phyloP scores from a whole-genome alignment of 30 jellyfish, hydroid and myxozoan species.

The Turritopsis dohrnii region DNA sequence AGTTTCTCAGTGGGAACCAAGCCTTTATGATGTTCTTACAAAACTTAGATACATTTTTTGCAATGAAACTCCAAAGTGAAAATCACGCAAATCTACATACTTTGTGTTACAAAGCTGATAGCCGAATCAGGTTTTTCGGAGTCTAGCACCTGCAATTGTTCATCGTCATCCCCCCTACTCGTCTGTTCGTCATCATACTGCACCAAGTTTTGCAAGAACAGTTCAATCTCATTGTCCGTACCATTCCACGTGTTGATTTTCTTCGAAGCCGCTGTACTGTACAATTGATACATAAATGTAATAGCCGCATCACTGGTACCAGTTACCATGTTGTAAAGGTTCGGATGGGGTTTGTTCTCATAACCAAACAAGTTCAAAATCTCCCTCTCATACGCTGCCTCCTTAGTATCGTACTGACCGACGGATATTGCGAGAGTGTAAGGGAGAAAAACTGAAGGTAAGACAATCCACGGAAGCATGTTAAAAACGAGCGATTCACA shows the following conservation, averaged over 20 bases:
- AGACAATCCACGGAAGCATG: neutral
- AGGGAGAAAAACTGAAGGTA: neutral
- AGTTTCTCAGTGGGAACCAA: no score
- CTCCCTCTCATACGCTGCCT: neutral
- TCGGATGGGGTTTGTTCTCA: conserved; percentile 2
- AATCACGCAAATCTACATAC: no score
- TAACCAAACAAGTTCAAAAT: neutral
- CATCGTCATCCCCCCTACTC: neutral
- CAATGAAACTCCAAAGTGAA: no score
- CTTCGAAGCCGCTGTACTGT: neutral
- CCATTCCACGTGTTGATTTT: neutral
- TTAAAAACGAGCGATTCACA: no score
- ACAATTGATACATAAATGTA: neutral
- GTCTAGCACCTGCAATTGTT: neutral
- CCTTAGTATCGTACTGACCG: neutral
- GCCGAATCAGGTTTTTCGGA: conserved; percentile 11
- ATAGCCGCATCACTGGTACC: conserved; percentile 3
- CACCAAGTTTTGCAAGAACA: neutral
- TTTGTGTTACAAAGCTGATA: conserved; percentile 13
- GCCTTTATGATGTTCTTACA: no score
- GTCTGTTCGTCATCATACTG: neutral
- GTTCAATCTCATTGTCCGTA: neutral
- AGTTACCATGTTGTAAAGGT: neutral
- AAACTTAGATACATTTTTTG: no score
- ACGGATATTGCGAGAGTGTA: neutral